A percentile compares a stretch with the other conserved stretches of the same genome.
phyloP scores from a whole-genome alignment of 2,888 invertebrate genomes.

The Drosophila longiperda region DNA sequence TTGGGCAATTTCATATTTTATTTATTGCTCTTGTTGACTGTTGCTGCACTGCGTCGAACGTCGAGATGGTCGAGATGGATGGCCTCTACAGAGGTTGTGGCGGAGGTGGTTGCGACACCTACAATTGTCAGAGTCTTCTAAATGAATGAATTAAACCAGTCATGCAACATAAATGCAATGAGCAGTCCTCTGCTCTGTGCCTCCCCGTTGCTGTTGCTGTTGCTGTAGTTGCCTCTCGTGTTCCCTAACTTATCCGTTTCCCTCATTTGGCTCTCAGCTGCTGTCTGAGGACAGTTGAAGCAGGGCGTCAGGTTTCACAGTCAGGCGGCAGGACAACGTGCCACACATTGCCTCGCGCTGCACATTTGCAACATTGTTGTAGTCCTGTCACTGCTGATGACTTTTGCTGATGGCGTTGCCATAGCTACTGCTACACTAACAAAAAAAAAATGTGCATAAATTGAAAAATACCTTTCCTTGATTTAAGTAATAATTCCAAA shows the following conservation, averaged over 20 bases:
- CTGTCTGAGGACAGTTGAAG: slow-evolving; percentile 13
- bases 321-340: slow-evolving; percentile 28
- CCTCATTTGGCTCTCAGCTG: slow-evolving; percentile 3
- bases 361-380: slow-evolving; percentile 75
- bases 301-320: slow-evolving; percentile 1
- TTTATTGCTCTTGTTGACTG: slow-evolving; percentile 21
- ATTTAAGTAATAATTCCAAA: not conserved
- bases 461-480: not conserved
- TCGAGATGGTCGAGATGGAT: too few relatives aligned
- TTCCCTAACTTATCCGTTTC: not conserved
- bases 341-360: slow-evolving; percentile 51
- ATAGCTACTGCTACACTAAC: not conserved
- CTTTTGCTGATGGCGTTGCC: slow-evolving; percentile 12
- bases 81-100: slow-evolving; percentile 12
- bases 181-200: slow-evolving; percentile 28
- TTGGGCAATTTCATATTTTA: slow-evolving; percentile 7
- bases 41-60: slow-evolving; percentile 67
- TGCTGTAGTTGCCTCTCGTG: not conserved
- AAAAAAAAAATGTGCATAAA: not conserved
- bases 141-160: slow-evolving; percentile 78
- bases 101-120: slow-evolving; percentile 67
- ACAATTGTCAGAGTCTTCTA: slow-evolving; percentile 75
- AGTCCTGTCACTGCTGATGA: slow-evolving; percentile 58
- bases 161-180: slow-evolving; percentile 79
- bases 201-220: slow-evolving; percentile 12